phyloP scores from a whole-genome alignment of 2,888 invertebrate species.

The Agriotes lineatus region DNA sequence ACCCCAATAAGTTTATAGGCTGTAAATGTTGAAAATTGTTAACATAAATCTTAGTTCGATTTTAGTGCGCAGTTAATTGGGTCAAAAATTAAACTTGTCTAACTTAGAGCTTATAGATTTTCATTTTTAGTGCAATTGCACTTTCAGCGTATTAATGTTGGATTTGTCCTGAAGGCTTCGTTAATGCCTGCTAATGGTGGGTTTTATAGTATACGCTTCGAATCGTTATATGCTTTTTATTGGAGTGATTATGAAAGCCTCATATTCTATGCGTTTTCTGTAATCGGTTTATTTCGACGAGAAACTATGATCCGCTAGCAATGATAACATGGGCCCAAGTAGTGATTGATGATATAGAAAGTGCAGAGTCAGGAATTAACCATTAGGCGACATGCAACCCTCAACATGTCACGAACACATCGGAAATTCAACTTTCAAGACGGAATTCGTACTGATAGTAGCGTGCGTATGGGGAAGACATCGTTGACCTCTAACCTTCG shows the following conservation, averaged over 20 bases:
- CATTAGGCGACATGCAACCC: conserved; percentile 7
- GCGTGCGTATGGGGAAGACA: background rate
- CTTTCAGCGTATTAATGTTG: too few species aligned
- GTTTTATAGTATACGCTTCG: too few species aligned
- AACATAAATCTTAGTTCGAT: background rate
- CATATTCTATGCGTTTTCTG: too few species aligned
- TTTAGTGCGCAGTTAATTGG: background rate
- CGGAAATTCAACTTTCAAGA: conserved; percentile 1
- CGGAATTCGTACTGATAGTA: background rate
- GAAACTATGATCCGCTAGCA: background rate
- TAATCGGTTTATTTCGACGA: too few species aligned
- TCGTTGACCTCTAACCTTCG: too few species aligned
- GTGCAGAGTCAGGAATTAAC: conserved; percentile 15
- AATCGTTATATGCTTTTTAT: too few species aligned
- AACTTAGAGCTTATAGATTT: too few species aligned
- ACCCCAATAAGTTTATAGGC: background rate
- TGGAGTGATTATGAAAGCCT: too few species aligned
- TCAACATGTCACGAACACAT: background rate
- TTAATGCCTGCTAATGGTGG: too few species aligned
- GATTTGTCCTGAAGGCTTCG: too few species aligned
- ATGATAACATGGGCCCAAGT: background rate
- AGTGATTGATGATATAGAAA: conserved; percentile 6
- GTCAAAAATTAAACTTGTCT: too few species aligned
- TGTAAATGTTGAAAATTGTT: background rate
- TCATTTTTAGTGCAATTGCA: too few species aligned